Evolutionary conservation across 2,113 vertebrate genomes (phyloP).

Genomic region (Archilochus colubris): DNA sequence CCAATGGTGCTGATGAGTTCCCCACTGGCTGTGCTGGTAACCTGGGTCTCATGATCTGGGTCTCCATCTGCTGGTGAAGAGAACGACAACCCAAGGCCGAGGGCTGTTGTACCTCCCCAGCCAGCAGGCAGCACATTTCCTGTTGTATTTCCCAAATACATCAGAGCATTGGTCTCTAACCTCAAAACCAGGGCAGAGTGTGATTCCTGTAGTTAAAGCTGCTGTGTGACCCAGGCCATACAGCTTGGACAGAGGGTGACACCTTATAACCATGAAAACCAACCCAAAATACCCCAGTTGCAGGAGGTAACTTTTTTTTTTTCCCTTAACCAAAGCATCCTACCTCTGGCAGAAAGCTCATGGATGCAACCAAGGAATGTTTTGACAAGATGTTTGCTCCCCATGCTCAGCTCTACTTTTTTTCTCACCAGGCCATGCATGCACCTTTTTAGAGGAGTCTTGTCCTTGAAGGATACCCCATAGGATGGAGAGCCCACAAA

Average conservation of each 20-base stretch:
- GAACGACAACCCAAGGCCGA: not conserved
- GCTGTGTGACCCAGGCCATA: not conserved
- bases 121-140: fast-evolving
- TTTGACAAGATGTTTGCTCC: not conserved
- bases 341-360: not conserved
- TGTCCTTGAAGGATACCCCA: not conserved
- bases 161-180: not conserved
- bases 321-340: not conserved
- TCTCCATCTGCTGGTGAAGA: slow-evolving; percentile 49
- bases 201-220: not conserved
- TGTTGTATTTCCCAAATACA: not conserved
- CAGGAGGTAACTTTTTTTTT: not conserved
- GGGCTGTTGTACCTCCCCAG: not conserved
- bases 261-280: not conserved
- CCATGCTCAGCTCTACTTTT: not conserved
- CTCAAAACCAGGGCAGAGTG: not conserved
- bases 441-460: not conserved
- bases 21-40: not conserved
- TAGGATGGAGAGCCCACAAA: not conserved
- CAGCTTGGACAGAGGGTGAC: not conserved
- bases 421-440: not conserved
- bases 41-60: not conserved
- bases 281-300: not conserved
- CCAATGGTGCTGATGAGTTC: not conserved
- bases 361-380: not conserved